Conservation (phyloP, 2,888 invertebrate species). For the Acanthosepion lycidas region DNA sequence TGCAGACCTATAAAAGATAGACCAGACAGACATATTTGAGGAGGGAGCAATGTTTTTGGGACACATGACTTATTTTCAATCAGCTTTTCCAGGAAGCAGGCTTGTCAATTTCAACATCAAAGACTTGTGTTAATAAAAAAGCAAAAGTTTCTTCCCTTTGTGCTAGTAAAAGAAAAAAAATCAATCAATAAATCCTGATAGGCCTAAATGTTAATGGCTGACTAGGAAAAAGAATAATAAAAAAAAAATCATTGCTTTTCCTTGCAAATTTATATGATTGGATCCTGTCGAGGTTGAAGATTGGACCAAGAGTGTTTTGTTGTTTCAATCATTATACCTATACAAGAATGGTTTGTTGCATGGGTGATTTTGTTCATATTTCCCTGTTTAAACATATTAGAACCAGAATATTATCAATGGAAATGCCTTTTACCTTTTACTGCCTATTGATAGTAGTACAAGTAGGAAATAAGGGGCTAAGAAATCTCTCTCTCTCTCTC, state of each 20-base stretch:
- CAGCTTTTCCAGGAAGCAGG: background rate
- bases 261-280: background rate
- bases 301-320: background rate
- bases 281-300: background rate
- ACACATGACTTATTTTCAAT: slow-evolving; percentile 6
- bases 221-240: background rate
- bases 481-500: too few species aligned
- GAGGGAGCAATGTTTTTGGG: background rate
- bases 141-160: background rate
- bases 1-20: background rate
- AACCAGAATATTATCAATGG: too few species aligned
- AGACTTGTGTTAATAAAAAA: background rate
- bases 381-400: too few species aligned
- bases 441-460: too few species aligned
- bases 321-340: too few species aligned
- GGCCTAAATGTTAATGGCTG: background rate
- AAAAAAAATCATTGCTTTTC: background rate
- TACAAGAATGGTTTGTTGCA: too few species aligned
- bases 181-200: background rate
- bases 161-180: background rate
- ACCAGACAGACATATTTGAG: background rate
- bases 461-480: too few species aligned
- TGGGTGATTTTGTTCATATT: too few species aligned
- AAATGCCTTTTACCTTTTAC: too few species aligned
- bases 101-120: background rate